phyloP scores from a whole-genome alignment of 2,888 invertebrate genomes.

The Pterostichus niger region DNA sequence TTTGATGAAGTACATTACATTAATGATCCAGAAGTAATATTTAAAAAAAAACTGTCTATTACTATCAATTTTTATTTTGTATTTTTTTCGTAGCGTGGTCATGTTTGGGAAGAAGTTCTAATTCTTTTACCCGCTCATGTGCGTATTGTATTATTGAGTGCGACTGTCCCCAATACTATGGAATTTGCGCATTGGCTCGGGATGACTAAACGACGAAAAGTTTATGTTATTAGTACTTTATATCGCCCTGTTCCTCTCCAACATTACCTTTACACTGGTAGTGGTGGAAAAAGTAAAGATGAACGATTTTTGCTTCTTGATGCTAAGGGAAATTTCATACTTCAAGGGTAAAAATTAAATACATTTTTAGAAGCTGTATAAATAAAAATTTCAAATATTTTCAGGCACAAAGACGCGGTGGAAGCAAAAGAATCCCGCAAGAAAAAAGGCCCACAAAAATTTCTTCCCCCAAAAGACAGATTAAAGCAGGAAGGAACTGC shows the following conservation, averaged over 20 bases:
- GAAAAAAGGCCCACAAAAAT: conserved; percentile 20
- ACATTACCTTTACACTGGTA: conserved; percentile 94
- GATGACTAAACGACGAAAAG: conserved; percentile 90
- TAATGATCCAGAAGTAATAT: conserved; percentile 92
- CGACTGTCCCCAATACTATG: conserved; percentile 98
- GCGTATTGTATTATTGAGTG: conserved; percentile 97
- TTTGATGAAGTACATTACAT: conserved; percentile 99
- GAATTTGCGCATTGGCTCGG: conserved; percentile 98
- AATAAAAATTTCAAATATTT: conserved; percentile 6
- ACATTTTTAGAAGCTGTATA: neutral
- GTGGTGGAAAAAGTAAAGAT: conserved; percentile 86
- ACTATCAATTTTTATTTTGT: conserved; percentile 4
- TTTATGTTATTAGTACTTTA: conserved; percentile 95
- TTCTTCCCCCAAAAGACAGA: conserved; percentile 70
- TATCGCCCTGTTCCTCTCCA: conserved; percentile 97
- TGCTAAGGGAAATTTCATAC: conserved; percentile 85
- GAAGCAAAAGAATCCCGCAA: conserved; percentile 36
- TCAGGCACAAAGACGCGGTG: conserved; percentile 63
- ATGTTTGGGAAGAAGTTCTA: conserved; percentile 99
- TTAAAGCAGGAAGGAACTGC: conserved; percentile 89
- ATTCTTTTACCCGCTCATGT: conserved; percentile 97
- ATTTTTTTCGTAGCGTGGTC: conserved; percentile 85
- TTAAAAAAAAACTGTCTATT: conserved; percentile 5
- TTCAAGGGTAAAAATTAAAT: conserved; percentile 79
- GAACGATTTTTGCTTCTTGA: conserved; percentile 90